Evolutionary conservation across 2,888 invertebrate genomes (phyloP).

Genomic region (Alitta virens): DNA sequence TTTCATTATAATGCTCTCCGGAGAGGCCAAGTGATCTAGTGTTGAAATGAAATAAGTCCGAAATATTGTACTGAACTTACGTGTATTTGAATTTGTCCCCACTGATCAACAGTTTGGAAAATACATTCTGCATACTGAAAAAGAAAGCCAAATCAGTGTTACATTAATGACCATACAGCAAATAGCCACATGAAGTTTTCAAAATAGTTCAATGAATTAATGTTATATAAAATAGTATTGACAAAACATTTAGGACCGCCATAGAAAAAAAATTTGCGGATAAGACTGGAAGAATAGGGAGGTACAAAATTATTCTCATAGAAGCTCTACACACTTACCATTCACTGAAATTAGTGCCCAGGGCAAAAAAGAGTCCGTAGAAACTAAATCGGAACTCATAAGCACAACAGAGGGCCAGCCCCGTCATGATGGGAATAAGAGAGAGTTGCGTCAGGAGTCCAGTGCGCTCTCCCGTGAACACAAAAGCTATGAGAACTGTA

Average conservation of each 20-base stretch:
- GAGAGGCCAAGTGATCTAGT: no score
- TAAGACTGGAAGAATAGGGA: no score
- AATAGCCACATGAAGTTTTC: no score
- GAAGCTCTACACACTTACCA: conserved; percentile 58
- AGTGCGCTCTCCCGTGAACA: conserved; percentile 53
- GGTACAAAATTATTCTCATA: no score
- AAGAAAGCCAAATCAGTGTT: conserved; percentile 22
- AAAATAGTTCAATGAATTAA: no score
- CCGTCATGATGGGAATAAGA: conserved; percentile 74
- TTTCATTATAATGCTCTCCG: no score
- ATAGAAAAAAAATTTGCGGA: background rate
- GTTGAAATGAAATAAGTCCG: no score
- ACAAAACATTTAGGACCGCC: background rate
- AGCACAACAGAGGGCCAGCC: conserved; percentile 73
- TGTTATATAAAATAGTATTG: no score
- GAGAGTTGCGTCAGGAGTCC: conserved; percentile 59
- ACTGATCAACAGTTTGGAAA: conserved; percentile 75
- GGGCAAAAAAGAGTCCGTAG: conserved; percentile 71
- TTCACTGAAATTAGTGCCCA: conserved; percentile 77
- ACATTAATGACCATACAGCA: no score
- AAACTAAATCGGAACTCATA: conserved; percentile 75
- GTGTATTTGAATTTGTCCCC: conserved; percentile 73
- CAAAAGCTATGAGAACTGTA: conserved; percentile 72
- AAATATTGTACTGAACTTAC: no score
- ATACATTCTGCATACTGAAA: conserved; percentile 73